Evolutionary conservation across 2,797 vertebrate species (phyloP).

Genomic region (Leuciscus waleckii): DNA sequence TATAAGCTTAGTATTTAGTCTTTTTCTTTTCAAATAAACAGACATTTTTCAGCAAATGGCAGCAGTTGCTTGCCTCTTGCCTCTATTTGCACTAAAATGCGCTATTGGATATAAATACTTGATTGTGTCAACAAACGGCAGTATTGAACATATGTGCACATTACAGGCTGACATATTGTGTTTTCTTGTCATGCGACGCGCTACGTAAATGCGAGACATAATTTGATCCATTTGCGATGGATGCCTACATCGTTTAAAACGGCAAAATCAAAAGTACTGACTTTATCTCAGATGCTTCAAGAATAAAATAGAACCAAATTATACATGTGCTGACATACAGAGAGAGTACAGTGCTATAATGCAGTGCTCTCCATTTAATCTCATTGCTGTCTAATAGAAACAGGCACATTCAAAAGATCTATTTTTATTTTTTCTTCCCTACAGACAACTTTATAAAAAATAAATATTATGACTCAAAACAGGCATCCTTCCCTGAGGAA

Average conservation of each 20-base stretch:
- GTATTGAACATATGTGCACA: constrained; percentile 18
- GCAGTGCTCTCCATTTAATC: background rate
- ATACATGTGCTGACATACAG: background rate
- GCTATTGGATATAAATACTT: constrained; percentile 1
- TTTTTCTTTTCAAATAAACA: background rate
- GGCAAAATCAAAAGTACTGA: background rate
- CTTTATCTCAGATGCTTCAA: background rate
- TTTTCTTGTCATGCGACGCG: background rate
- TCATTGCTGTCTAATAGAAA: background rate
- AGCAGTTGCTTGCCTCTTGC: background rate
- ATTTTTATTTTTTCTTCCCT: background rate
- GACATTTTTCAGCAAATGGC: background rate
- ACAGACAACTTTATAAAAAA: background rate
- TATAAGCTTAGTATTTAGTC: background rate
- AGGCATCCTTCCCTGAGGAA: background rate
- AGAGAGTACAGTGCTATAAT: background rate
- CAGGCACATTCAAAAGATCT: background rate
- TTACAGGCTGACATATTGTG: constrained; percentile 9
- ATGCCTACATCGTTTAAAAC: background rate
- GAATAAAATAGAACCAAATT: background rate
- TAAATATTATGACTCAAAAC: constrained; percentile 3
- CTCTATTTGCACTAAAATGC: background rate
- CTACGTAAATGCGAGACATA: background rate
- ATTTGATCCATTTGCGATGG: background rate
- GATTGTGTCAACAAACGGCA: background rate